Evolutionary conservation across 2,797 vertebrate genomes (phyloP).

Genomic region (Semotilus atromaculatus): DNA sequence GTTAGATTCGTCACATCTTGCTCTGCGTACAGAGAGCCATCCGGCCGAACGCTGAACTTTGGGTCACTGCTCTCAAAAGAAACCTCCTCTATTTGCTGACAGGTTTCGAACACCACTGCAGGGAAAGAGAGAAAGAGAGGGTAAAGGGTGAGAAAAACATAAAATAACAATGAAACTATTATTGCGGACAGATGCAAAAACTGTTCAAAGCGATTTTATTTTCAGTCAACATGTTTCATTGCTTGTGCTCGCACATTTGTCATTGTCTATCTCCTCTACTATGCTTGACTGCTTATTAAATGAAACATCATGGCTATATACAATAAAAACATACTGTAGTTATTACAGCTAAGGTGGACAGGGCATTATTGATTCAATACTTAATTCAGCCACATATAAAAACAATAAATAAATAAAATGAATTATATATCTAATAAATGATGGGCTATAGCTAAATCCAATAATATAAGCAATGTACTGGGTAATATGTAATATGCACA

Average conservation of each 20-base stretch:
- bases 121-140: constrained; percentile 42
- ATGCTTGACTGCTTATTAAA: constrained; percentile 7
- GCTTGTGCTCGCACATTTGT: background rate
- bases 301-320: background rate
- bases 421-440: constrained; percentile 1
- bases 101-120: constrained; percentile 91
- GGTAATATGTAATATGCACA: background rate
- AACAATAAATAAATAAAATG: background rate
- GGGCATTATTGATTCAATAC: constrained; percentile 4
- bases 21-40: constrained; percentile 84
- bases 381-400: background rate
- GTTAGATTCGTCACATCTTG: constrained; percentile 85
- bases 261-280: background rate
- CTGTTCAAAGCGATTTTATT: background rate
- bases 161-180: background rate
- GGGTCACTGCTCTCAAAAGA: constrained; percentile 87
- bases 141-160: constrained; percentile 60
- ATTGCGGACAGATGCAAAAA: background rate
- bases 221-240: background rate
- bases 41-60: constrained; percentile 86
- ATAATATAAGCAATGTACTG: background rate
- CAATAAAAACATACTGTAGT: background rate
- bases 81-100: constrained; percentile 81
- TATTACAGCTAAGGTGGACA: constrained; percentile 1
- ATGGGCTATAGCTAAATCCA: background rate